Evolutionary conservation across 2,797 vertebrate genomes (phyloP), one percentile per base, ranked within the genome.

Genomic region (Anguilla anguilla): DNA sequence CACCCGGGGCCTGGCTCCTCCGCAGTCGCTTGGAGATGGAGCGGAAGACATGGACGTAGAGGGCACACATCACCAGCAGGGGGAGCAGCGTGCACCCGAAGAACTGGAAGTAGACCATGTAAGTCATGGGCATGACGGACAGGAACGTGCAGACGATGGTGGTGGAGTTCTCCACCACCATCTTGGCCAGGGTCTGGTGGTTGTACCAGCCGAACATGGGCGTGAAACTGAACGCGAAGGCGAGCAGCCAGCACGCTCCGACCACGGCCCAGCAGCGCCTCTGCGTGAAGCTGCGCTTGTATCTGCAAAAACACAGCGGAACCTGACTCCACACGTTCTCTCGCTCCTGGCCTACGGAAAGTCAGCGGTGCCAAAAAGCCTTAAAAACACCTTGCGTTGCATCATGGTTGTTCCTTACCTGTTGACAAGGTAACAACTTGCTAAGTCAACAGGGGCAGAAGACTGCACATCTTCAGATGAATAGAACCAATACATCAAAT

Each of bases 151-250:
- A 99, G 0, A 0, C 0, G 0, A 93, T 72, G 0, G 59, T 87
- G 22, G 91, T 53, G 84, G 90, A 91, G 88, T 93, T 94, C 11
- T 0, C 39, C 0, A n/a, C n/a, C n/a, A n/a, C n/a, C n/a, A 88
- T 72, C 0, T 43, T 0, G 6, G 90, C 22, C 2, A 82, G 0
- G 10, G 82, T 87, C 22, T 82, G 7, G 11, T 90, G 67, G 0
- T 89, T 89, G 92, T 94, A 92, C 97, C 97, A 98, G 77, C 97
- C 97, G 11, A 98, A 91, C 95, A 98, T 94, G 84, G 98, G 98
- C 0, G 93, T 28, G 67, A 97, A 89, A 43, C 97, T 97, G 17
- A 95, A 90, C 15, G 96, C 89, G 39, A 96, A 5, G 0, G 98
- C 97, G 83, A 96, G 1, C 3, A 95, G n/a, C 98, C 98, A 99